Evolutionary conservation across 2,888 invertebrate genomes (phyloP).

Genomic region (Orchesella flavescens): DNA sequence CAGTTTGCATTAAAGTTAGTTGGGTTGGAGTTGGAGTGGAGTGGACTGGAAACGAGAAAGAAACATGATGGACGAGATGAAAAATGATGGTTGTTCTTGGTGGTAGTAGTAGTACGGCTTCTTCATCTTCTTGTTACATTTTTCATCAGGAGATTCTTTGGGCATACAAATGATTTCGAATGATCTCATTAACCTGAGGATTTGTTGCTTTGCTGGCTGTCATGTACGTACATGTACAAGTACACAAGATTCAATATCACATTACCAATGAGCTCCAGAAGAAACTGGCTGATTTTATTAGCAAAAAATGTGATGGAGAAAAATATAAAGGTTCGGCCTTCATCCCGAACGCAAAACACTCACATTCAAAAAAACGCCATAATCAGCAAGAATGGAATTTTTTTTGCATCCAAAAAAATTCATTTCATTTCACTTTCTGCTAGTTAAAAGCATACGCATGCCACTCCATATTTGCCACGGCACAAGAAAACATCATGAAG

Average conservation of each 20-base stretch:
- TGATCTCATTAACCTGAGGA: constrained; percentile 53
- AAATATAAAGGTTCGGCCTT: no score
- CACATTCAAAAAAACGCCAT: background rate
- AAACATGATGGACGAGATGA: constrained; percentile 13
- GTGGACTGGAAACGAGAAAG: background rate
- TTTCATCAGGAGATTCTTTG: constrained; percentile 18
- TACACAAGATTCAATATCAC: background rate
- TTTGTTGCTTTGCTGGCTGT: constrained; percentile 23
- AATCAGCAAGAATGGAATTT: background rate
- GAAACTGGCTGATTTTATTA: no score
- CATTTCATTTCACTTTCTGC: background rate
- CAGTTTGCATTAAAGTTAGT: background rate
- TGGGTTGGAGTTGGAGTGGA: background rate
- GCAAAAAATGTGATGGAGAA: no score
- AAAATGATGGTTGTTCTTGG: constrained; percentile 17
- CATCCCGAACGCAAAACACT: no score
- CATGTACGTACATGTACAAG: background rate
- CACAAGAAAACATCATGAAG: background rate
- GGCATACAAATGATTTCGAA: constrained; percentile 47
- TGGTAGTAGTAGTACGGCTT: constrained; percentile 6
- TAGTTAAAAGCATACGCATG: no score
- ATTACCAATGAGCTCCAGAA: no score
- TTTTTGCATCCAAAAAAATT: background rate
- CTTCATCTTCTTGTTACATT: constrained; percentile 37
- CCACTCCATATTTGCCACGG: no score